A percentile compares a stretch with the other conserved stretches of the same genome.
phyloP scores from a whole-genome alignment of 2,888 invertebrate species.

The Microctonus brassicae region DNA sequence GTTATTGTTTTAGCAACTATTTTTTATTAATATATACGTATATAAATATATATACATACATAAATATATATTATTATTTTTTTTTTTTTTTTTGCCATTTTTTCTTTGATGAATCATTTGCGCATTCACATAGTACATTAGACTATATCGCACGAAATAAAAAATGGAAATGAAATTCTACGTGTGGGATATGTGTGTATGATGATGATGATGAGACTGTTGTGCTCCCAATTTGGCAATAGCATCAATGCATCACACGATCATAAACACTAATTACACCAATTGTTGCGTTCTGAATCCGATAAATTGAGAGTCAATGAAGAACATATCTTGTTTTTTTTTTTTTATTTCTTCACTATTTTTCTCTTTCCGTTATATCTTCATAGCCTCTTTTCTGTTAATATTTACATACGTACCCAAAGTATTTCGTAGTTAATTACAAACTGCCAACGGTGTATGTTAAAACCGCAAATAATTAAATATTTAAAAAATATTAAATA shows the following conservation, averaged over 20 bases:
- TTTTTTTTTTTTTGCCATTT: neutral
- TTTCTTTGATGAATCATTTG: neutral
- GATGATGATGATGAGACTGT: constrained; percentile 9
- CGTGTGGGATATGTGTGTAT: constrained; percentile 5
- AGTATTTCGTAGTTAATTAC: neutral
- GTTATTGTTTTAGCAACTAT: neutral
- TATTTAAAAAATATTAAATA: too few relatives aligned
- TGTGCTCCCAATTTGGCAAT: constrained; percentile 29
- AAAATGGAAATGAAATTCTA: neutral
- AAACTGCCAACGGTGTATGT: too few relatives aligned
- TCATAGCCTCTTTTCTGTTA: neutral
- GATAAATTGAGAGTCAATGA: constrained; percentile 6
- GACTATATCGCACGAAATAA: neutral
- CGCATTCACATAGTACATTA: neutral
- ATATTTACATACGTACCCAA: neutral
- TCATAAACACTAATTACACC: constrained; percentile 7
- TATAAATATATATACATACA: neutral
- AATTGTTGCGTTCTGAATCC: constrained; percentile 11
- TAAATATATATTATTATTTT: too few relatives aligned
- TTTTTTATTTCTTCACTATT: neutral
- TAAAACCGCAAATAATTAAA: too few relatives aligned
- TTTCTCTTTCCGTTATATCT: neutral
- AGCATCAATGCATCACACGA: constrained; percentile 11
- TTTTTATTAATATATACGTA: neutral
- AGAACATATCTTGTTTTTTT: constrained; percentile 6